phyloP scores from a whole-genome alignment of 2,113 vertebrate genomes.

The Eublepharis macularius region DNA sequence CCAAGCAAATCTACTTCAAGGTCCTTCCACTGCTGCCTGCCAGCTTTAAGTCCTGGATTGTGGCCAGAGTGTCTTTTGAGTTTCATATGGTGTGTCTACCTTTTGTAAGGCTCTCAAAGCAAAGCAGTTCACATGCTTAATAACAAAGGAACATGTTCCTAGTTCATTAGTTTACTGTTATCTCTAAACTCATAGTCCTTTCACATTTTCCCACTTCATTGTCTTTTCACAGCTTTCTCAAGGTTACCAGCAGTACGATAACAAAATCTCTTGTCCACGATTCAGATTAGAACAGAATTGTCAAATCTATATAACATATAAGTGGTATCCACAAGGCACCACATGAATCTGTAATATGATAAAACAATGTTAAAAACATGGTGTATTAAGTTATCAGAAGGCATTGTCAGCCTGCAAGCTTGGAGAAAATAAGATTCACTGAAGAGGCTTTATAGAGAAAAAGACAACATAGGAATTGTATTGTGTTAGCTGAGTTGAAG shows the following conservation, averaged over 20 bases:
- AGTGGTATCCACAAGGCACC: constrained; percentile 7
- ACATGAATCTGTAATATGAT: neutral
- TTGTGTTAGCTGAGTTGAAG: neutral
- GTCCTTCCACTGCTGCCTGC: neutral
- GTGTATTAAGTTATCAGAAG: constrained; percentile 13
- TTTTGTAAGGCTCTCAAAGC: neutral
- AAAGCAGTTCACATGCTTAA: neutral
- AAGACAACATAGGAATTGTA: neutral
- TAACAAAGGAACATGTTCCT: constrained; percentile 23
- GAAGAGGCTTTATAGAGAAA: neutral
- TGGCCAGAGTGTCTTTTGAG: neutral
- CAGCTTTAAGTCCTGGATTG: neutral
- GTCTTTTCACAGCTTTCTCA: neutral
- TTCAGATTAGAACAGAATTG: neutral
- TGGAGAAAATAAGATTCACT: constrained; percentile 14
- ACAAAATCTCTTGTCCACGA: constrained; percentile 17
- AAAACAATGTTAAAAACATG: neutral
- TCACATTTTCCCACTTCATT: constrained; percentile 12
- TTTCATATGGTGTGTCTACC: neutral
- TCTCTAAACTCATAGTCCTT: constrained; percentile 22
- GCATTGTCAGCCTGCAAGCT: constrained; percentile 13
- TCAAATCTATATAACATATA: constrained; percentile 11
- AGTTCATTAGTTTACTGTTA: constrained; percentile 27
- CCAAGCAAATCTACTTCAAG: too few species aligned
- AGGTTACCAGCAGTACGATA: neutral